Conservation (phyloP, 2,113 vertebrate genomes). For the Lepisosteus osseus region DNA sequence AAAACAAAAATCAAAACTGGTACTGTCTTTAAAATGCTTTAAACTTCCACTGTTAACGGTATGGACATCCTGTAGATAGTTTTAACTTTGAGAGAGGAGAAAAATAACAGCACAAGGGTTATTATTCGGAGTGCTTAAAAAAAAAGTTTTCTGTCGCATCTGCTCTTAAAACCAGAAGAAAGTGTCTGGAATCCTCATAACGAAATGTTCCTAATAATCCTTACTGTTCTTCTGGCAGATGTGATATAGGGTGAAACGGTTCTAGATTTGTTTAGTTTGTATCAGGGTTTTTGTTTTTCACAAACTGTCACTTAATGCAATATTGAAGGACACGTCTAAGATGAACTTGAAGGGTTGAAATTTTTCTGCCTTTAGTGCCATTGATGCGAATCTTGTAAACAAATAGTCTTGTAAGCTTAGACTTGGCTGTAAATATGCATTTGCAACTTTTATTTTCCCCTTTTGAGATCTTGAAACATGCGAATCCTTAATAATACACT, state of each 20-base stretch:
- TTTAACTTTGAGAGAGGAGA: neutral
- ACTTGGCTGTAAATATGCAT: slow-evolving; percentile 24
- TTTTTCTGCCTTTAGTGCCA: slow-evolving; percentile 45
- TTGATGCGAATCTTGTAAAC: slow-evolving; percentile 33
- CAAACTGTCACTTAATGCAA: slow-evolving; percentile 9
- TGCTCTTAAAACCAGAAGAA: neutral
- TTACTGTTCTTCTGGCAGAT: neutral
- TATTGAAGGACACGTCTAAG: neutral
- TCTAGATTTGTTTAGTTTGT: neutral
- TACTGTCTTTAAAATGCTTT: slow-evolving; percentile 5
- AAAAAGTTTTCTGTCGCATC: neutral
- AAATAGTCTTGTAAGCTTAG: neutral
- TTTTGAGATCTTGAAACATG: slow-evolving; percentile 1
- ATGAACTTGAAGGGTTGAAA: neutral
- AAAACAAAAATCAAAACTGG: neutral
- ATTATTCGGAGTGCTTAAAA: neutral
- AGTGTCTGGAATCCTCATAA: neutral
- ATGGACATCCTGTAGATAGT: neutral
- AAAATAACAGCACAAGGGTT: neutral
- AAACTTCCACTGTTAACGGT: neutral
- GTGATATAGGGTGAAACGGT: neutral
- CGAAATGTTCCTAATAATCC: neutral
- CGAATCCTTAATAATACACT: too few relatives aligned
- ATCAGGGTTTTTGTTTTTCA: neutral
- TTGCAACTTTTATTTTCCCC: neutral